These are phyloP conservation scores for Neodiprion fabricii DNA, from an alignment of 1,140 invertebrate species.

Conservation along the genomic window DNA sequence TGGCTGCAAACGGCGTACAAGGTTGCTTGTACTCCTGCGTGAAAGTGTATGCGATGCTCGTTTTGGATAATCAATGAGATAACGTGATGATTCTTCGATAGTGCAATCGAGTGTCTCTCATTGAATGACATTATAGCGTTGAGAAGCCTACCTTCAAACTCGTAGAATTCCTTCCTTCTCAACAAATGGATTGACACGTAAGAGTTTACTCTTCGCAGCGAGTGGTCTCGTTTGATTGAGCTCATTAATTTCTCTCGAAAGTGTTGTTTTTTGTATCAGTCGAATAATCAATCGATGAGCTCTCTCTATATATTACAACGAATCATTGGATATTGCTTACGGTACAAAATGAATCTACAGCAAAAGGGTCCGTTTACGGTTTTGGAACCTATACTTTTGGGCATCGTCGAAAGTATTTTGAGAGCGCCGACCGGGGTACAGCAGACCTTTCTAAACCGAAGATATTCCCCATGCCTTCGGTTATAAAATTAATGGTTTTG, in stretches of 20 bases:
- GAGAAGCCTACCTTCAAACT: conserved; percentile 48
- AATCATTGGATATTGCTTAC: too few relatives aligned
- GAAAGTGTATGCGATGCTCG: conserved; percentile 29
- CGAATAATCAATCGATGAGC: conserved; percentile 17
- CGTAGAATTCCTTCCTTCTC: conserved; percentile 43
- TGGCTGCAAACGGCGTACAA: conserved; percentile 16
- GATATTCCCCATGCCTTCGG: too few relatives aligned
- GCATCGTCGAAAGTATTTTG: too few relatives aligned
- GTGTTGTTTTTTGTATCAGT: conserved; percentile 35
- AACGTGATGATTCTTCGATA: conserved; percentile 38
- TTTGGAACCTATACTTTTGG: too few relatives aligned
- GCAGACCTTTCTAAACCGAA: too few relatives aligned
- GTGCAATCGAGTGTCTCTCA: conserved; percentile 53
- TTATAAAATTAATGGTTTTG: too few relatives aligned
- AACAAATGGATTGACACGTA: conserved; percentile 40
- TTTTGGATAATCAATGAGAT: conserved; percentile 41
- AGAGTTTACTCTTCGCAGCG: conserved; percentile 14
- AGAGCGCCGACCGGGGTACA: too few relatives aligned
- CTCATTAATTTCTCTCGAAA: conserved; percentile 16
- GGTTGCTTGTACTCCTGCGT: conserved; percentile 28
- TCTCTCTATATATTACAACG: neutral
- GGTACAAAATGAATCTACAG: too few relatives aligned
- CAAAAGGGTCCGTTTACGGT: too few relatives aligned
- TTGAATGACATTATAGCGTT: conserved; percentile 36
- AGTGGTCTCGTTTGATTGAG: neutral